A percentile compares a stretch with the other conserved stretches of the same genome.
Evolutionary conservation across 2,113 vertebrate genomes (phyloP).

Genomic region (Otis tarda): DNA sequence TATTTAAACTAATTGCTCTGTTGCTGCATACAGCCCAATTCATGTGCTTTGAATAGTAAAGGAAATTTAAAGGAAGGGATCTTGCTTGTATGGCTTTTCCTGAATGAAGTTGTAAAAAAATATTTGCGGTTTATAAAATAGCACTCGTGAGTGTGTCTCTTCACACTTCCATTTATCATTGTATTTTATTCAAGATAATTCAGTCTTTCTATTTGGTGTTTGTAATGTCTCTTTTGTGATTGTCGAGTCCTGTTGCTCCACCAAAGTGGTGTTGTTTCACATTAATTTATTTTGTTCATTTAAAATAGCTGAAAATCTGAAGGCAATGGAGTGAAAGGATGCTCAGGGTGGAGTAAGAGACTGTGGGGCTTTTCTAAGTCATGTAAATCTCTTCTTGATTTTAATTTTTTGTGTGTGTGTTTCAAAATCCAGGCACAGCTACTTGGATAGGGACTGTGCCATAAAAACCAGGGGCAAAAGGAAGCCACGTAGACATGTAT

Average conservation of each 20-base stretch:
- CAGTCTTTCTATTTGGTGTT: background rate
- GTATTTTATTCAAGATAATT: background rate
- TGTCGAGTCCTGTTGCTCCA: background rate
- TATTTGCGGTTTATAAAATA: background rate
- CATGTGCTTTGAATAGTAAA: background rate
- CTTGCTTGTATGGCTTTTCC: background rate
- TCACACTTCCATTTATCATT: background rate
- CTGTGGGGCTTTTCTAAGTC: background rate
- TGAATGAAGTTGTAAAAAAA: background rate
- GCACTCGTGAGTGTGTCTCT: background rate
- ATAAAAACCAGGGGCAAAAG: background rate
- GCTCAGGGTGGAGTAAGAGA: background rate
- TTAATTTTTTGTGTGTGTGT: background rate
- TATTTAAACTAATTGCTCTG: conserved; percentile 60
- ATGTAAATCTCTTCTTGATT: background rate
- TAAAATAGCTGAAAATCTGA: background rate
- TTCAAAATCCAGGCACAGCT: background rate
- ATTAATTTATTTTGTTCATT: background rate
- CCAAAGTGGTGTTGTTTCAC: background rate
- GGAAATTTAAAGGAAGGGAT: background rate
- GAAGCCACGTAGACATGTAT: background rate
- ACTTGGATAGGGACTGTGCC: background rate
- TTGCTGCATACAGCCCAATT: background rate
- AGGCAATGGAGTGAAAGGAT: background rate
- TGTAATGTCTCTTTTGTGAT: background rate